A percentile compares a stretch with the other conserved stretches of the same genome.
Evolutionary conservation across 1,140 invertebrate genomes (phyloP).

Genomic region (Mya arenaria): DNA sequence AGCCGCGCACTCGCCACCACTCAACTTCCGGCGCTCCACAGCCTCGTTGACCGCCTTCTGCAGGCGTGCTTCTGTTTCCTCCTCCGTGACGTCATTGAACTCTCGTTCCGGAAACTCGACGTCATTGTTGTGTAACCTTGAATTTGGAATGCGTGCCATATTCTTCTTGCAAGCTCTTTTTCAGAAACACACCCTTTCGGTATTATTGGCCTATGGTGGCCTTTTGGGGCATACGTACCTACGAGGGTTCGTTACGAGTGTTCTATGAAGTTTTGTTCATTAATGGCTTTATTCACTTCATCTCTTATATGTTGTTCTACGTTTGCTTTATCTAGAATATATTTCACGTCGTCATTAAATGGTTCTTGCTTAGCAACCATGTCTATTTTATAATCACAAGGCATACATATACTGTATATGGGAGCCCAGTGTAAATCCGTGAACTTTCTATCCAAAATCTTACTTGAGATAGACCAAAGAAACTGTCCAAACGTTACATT

Average conservation of each 20-base stretch:
- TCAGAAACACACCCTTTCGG: constrained; percentile 29
- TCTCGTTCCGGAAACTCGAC: background rate
- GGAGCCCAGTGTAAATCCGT: constrained; percentile 30
- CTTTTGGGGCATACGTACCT: constrained; percentile 35
- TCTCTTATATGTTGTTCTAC: constrained; percentile 1
- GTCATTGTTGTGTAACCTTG: constrained; percentile 35
- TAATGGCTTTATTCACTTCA: background rate
- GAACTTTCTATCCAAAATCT: background rate
- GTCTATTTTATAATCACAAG: constrained; percentile 3
- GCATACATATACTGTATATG: constrained; percentile 33
- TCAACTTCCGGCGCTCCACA: background rate
- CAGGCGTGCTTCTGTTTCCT: background rate
- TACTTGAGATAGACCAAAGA: background rate
- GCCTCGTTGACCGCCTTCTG: constrained; percentile 9
- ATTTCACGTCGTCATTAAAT: constrained; percentile 42
- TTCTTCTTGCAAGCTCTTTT: constrained; percentile 3
- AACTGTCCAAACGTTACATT: constrained; percentile 34
- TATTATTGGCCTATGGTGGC: background rate
- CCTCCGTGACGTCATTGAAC: background rate
- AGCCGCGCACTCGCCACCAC: background rate
- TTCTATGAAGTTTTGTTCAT: background rate
- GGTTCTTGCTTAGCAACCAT: constrained; percentile 36
- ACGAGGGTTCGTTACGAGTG: background rate
- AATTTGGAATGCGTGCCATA: constrained; percentile 36
- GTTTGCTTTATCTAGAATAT: constrained; percentile 12